Base-by-base conservation (phyloP, 2,888 invertebrate genomes). In the Dryobota labecula region DNA sequence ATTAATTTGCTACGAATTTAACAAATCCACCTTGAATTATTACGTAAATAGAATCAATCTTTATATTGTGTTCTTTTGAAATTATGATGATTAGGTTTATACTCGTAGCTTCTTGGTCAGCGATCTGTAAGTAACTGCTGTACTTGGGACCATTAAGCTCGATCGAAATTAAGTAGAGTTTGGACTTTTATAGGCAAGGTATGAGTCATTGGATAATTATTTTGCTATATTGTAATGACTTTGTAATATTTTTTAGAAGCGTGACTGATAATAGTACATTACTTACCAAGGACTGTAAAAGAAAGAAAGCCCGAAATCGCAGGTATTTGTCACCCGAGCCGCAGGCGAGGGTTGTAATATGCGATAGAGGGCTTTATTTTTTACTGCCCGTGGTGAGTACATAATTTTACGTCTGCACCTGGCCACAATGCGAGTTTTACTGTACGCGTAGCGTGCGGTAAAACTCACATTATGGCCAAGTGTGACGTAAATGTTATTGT, bases 1-100 rank as follows among this genome's bases (percentile, higher is more conserved):
- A 84, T 82, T 75, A 70, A 82, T 86, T 84, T 82, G 71, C 77
- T 53, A 74, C 61, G 60, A 75, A 73, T 83, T 73, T 73, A 65
- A 67, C 66, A 53, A 61, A 81, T 76, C 63, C 62, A 70, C 76
- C 82, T 78, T 73, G 75, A 75, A 60, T 73, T 47, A 67, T 84
- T 64, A 76, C 68, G 68, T 66, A 70, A 76, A 83, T 62, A 30
- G 27, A 57, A 75, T 80, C 43, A 65, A 68, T 75, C 30, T 15
- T 47, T 58, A 60, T 54, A n/a, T n/a, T n/a, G 38, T 62, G 24
- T 43, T 68, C 13, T 78, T 64, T 61, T 47, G 33, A 60, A 68
- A 68, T 47, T 53, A 15, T 56, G 13, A 62, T 63, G 68, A 27
- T 61, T 24, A 18, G 38, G 56, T 30, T 4, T 73, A 5, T 3